Percentiles rank a stretch among this genome's conserved stretches.
These are phyloP conservation scores for Anorthoa munda DNA, from an alignment of 2,888 invertebrate species.

Conservation along the genomic window DNA sequence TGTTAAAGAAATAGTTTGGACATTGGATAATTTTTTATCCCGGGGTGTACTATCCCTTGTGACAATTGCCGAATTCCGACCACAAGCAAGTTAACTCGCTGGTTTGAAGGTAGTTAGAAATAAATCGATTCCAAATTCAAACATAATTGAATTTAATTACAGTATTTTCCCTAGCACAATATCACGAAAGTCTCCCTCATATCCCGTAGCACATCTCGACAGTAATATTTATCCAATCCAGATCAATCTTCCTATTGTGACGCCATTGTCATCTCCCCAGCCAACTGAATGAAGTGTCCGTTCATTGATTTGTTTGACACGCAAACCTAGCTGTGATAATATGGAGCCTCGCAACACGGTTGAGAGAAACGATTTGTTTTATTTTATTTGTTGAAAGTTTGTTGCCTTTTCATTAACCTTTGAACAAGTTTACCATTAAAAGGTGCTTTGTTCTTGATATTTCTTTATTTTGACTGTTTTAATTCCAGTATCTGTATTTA, in stretches of 20 bases:
- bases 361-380: constrained; percentile 42
- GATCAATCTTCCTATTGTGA: constrained; percentile 68
- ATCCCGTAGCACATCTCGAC: constrained; percentile 24
- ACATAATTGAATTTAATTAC: constrained; percentile 1
- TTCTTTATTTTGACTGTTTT: not conserved
- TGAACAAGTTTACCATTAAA: constrained; percentile 19
- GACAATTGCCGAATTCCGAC: too few relatives aligned
- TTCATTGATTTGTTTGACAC: constrained; percentile 82
- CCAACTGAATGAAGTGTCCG: constrained; percentile 76
- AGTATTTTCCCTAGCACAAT: not conserved
- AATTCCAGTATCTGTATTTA: not conserved
- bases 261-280: constrained; percentile 69
- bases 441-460: not conserved
- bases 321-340: constrained; percentile 68
- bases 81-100: too few relatives aligned
- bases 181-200: constrained; percentile 3
- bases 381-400: constrained; percentile 17
- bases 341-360: constrained; percentile 34
- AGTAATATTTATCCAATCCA: constrained; percentile 47
- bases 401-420: constrained; percentile 37
- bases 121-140: not conserved
- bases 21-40: too few relatives aligned
- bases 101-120: too few relatives aligned
- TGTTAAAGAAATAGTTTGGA: too few relatives aligned
- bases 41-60: too few relatives aligned